These are phyloP conservation scores for Tetragnatha versicolor DNA, from an alignment of 1,140 invertebrate species.

Conservation along the genomic window DNA sequence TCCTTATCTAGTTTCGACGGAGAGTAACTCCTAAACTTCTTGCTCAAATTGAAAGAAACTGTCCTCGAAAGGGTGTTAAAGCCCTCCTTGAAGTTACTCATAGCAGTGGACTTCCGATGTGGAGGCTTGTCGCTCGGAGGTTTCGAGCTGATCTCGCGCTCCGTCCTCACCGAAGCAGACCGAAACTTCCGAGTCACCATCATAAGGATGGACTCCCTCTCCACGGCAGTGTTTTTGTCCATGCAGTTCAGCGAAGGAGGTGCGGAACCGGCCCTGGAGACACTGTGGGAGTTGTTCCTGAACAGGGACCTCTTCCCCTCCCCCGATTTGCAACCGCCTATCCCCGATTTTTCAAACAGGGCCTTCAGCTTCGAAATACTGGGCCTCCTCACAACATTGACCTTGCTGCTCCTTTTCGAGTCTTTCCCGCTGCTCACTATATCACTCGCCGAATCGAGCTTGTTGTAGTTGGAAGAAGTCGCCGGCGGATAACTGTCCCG, in stretches of 20 bases:
- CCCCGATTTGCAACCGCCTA: slow-evolving; percentile 13
- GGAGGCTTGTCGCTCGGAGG: not conserved
- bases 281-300: slow-evolving; percentile 39
- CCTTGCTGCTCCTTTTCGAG: slow-evolving; percentile 42
- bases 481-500: slow-evolving; percentile 37
- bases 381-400: slow-evolving; percentile 62
- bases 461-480: not conserved
- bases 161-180: slow-evolving; percentile 34
- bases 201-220: slow-evolving; percentile 34
- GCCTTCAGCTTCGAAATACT: slow-evolving; percentile 66
- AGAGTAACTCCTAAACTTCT: slow-evolving; percentile 19
- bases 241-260: slow-evolving; percentile 47
- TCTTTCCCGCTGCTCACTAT: not conserved
- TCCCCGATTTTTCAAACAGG: slow-evolving; percentile 64
- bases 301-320: slow-evolving; percentile 33
- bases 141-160: slow-evolving; percentile 19
- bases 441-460: not conserved
- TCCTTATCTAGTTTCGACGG: slow-evolving; percentile 2
- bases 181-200: slow-evolving; percentile 48
- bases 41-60: slow-evolving; percentile 35
- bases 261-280: slow-evolving; percentile 44
- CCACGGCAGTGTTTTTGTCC: slow-evolving; percentile 19
- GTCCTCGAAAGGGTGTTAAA: slow-evolving; percentile 29
- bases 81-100: slow-evolving; percentile 17
- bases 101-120: not conserved